Conservation (phyloP, 1,140 invertebrate species). For the Drosophila truncata region DNA sequence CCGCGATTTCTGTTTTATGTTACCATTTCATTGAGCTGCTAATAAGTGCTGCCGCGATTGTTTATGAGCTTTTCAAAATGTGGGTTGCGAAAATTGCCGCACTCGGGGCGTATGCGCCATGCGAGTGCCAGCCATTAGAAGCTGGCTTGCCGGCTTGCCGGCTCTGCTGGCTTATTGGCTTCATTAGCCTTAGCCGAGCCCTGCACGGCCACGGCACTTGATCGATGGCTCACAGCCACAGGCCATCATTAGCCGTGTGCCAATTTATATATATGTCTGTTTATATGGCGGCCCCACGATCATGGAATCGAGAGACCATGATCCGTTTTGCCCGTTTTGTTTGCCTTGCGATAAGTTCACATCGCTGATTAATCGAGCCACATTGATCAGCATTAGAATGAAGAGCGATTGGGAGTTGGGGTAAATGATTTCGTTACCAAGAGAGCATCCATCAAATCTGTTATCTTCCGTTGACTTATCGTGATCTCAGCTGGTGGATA, state of each 20-base stretch:
- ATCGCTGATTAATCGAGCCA: conserved; percentile 35
- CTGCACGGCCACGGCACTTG: conserved; percentile 23
- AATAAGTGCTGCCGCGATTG: conserved; percentile 72
- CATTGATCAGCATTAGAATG: conserved; percentile 32
- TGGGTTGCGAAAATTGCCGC: conserved; percentile 62
- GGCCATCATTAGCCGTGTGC: conserved; percentile 47
- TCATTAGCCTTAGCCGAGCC: conserved; percentile 27
- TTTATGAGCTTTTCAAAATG: conserved; percentile 68
- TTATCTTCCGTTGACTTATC: conserved; percentile 28
- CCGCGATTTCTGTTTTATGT: conserved; percentile 48
- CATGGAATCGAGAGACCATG: conserved; percentile 10
- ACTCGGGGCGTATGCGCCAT: conserved; percentile 50
- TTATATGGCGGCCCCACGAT: conserved; percentile 7
- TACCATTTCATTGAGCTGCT: conserved; percentile 74
- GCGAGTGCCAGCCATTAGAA: conserved; percentile 28
- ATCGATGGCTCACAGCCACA: conserved; percentile 36
- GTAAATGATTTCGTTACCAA: conserved; percentile 22
- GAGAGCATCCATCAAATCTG: conserved; percentile 31
- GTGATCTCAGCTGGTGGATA: conserved; percentile 25
- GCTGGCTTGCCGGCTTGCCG: conserved; percentile 6
- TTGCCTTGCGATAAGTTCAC: conserved; percentile 33
- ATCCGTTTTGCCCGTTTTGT: conserved; percentile 10
- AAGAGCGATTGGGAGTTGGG: background rate
- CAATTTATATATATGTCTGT: conserved; percentile 27
- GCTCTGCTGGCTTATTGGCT: conserved; percentile 23